These are phyloP conservation scores for Ascaphus truei DNA, from an alignment of 2,113 vertebrate genomes.

Conservation along the genomic window DNA sequence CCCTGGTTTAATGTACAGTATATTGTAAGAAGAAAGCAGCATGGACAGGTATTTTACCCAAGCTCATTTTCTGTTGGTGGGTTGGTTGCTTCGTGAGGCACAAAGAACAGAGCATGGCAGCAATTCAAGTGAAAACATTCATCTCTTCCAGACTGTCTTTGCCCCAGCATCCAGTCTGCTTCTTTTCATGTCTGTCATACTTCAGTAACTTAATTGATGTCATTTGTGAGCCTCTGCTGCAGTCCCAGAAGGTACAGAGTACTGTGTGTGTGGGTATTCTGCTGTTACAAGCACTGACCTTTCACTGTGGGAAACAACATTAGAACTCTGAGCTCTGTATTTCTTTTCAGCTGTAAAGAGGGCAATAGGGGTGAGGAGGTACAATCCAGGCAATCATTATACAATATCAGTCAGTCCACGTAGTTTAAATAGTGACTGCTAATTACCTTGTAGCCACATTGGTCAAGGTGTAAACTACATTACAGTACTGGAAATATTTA, in stretches of 20 bases:
- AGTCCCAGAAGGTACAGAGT: background rate
- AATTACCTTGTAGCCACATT: too few species aligned
- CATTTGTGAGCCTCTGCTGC: background rate
- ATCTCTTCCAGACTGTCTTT: background rate
- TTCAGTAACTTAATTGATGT: background rate
- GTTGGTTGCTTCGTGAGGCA: background rate
- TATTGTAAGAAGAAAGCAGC: too few species aligned
- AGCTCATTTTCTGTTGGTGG: background rate
- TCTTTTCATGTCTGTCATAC: background rate
- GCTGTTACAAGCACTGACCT: background rate
- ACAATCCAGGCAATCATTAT: too few species aligned
- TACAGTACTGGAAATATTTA: too few species aligned
- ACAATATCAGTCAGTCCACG: too few species aligned
- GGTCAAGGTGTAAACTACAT: too few species aligned
- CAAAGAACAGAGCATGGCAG: background rate
- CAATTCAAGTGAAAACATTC: background rate
- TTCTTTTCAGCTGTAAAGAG: background rate
- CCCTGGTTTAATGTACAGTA: too few species aligned
- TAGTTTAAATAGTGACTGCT: too few species aligned
- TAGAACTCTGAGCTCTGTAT: background rate
- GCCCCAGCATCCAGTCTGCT: background rate
- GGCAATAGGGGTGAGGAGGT: too few species aligned
- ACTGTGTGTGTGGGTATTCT: background rate
- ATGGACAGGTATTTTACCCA: too few species aligned
- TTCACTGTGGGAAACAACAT: background rate